Evolutionary conservation across 2,888 invertebrate genomes (phyloP).

Genomic region (Cerastoderma edule): DNA sequence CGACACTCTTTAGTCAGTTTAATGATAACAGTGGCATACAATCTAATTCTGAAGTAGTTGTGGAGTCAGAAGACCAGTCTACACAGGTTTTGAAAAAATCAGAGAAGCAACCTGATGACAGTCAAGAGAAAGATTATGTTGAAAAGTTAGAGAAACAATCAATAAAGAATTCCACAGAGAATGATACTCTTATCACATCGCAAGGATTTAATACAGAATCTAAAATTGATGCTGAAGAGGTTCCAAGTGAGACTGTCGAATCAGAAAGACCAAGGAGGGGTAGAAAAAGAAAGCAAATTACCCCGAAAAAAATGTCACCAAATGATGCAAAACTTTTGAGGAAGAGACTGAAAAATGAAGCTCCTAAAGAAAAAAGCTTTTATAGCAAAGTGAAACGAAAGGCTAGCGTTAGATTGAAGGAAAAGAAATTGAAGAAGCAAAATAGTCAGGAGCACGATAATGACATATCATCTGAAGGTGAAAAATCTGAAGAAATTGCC

Average conservation of each 20-base stretch:
- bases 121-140: background rate
- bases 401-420: conserved; percentile 28
- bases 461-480: background rate
- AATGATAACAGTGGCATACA: no score
- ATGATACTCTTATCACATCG: no score
- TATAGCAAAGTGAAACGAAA: conserved; percentile 11
- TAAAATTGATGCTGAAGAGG: background rate
- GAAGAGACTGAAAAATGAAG: conserved; percentile 6
- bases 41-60: background rate
- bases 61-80: background rate
- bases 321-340: conserved; percentile 33
- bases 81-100: no score
- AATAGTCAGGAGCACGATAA: conserved; percentile 1
- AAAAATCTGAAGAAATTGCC: background rate
- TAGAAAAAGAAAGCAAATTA: conserved; percentile 62
- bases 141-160: background rate
- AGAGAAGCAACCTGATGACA: background rate
- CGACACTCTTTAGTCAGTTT: conserved; percentile 24
- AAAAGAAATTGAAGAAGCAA: conserved; percentile 25
- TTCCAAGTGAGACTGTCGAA: conserved; percentile 7
- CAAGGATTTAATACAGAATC: conserved; percentile 20
- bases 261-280: conserved; percentile 28
- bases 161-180: no score
- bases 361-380: background rate
- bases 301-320: conserved; percentile 65